phyloP scores from a whole-genome alignment of 2,888 invertebrate genomes.

The Coronaproctus castanopsis region DNA sequence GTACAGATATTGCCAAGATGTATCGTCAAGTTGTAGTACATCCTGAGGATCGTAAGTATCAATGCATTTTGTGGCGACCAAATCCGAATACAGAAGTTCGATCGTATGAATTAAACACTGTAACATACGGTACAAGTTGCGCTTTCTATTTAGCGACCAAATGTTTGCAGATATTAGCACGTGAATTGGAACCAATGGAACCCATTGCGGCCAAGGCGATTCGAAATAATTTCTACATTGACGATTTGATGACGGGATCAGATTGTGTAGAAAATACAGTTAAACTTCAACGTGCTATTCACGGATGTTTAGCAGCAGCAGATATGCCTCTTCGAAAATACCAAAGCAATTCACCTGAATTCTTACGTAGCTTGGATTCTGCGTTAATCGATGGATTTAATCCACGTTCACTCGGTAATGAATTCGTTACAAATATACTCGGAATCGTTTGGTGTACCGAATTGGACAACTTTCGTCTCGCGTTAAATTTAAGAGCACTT shows the following conservation, averaged over 20 bases:
- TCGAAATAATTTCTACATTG: constrained; percentile 22
- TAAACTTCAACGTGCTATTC: background rate
- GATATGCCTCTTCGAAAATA: constrained; percentile 20
- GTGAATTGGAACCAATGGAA: constrained; percentile 14
- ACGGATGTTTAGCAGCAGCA: background rate
- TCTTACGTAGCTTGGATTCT: background rate
- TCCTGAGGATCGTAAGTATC: constrained; percentile 21
- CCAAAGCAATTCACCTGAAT: constrained; percentile 14
- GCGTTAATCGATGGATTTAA: background rate
- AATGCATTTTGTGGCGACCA: constrained; percentile 24
- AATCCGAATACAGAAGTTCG: background rate
- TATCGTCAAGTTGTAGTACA: constrained; percentile 23
- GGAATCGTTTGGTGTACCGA: too few species aligned
- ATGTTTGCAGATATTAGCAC: constrained; percentile 20
- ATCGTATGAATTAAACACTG: constrained; percentile 20
- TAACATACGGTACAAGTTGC: constrained; percentile 22
- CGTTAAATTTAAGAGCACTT: too few species aligned
- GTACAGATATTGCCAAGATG: constrained; percentile 26
- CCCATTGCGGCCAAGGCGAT: constrained; percentile 15
- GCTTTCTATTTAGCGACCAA: constrained; percentile 21
- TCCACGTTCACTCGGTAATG: too few species aligned
- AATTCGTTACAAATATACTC: too few species aligned
- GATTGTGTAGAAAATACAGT: constrained; percentile 15
- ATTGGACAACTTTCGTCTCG: too few species aligned
- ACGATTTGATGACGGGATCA: constrained; percentile 21